Base-by-base conservation (phyloP, 2,113 vertebrate genomes). In the Chlorodrepanis virens region DNA sequence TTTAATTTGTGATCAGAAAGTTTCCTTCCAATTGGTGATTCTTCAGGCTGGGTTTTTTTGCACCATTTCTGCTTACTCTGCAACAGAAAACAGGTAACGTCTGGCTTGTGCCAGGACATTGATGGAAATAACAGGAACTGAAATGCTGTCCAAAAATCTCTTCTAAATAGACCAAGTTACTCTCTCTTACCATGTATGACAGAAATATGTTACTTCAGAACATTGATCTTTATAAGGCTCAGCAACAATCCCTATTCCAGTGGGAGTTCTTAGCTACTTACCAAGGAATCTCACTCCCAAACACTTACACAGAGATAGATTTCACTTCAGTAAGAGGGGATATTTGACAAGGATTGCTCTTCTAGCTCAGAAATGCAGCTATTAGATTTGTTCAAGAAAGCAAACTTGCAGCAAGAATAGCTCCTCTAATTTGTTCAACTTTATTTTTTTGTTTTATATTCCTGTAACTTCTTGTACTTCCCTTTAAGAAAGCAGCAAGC, bases 1-100 rank as follows among this genome's bases (percentile, higher is more conserved):
- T 99, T 99, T 93, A 99, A 97, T 89, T 99, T 99, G 88, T 99
- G 99, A 96, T 99, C 99, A 1, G 99, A 99, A 95, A 99, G 97
- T 96, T 99, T 99, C 89, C 98, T 98, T 94, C 99, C 99, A 65
- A 99, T 98, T 60, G 98, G 97, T 4, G 98, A 98, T 44, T 99
- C 99, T 93, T 99, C 98, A 3, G 84, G 92, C 68, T 98, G 98
- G 35, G 92, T 97, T 59, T 97, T 97, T 83, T 97, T 97, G 93
- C 98, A 98, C 97, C 98, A 98, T 53, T 98, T 98, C 97, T 98
- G 98, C 84, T 97, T 98, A 85, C 97, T 98, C 99, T 99, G 97
- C 49, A 94, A 91, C 13, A 90, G 22, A 67, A 31, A 90, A 79
- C n/a, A 79, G 37, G 15, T 31, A 88, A 74, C 12, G 12, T 27